Evolutionary conservation across 2,888 invertebrate genomes (phyloP).

Genomic region (Hartigia nigra): DNA sequence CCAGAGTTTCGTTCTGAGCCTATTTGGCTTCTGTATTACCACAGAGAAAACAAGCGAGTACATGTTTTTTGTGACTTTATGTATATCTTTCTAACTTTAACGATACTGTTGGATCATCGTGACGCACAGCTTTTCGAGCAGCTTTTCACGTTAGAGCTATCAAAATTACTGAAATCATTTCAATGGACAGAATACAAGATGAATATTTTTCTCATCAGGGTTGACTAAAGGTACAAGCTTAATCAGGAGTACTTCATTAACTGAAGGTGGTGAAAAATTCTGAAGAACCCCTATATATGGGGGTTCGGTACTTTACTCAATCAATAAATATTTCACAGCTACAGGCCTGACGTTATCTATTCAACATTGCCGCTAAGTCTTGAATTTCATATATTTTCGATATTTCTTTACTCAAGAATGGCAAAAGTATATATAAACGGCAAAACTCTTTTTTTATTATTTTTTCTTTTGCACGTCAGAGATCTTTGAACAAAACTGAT

Average conservation of each 20-base stretch:
- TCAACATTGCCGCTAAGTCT: background rate
- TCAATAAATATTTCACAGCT: background rate
- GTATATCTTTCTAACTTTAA: background rate
- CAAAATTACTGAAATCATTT: background rate
- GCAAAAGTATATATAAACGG: background rate
- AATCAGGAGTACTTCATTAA: background rate
- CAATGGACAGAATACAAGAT: background rate
- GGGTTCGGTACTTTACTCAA: background rate
- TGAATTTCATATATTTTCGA: background rate
- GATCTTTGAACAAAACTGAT: background rate
- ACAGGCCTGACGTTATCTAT: background rate
- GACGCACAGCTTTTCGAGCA: background rate
- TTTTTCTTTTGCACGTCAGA: background rate
- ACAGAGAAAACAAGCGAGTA: background rate
- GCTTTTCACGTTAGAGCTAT: no score
- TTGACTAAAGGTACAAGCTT: background rate
- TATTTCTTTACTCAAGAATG: background rate
- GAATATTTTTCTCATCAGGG: background rate
- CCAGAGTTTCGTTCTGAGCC: background rate
- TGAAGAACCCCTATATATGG: background rate
- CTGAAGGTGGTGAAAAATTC: background rate
- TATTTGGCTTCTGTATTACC: background rate
- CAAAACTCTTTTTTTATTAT: background rate
- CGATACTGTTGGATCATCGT: background rate
- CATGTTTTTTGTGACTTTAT: background rate